Conservation (phyloP, 2,113 vertebrate genomes). For the Etia nguti region DNA sequence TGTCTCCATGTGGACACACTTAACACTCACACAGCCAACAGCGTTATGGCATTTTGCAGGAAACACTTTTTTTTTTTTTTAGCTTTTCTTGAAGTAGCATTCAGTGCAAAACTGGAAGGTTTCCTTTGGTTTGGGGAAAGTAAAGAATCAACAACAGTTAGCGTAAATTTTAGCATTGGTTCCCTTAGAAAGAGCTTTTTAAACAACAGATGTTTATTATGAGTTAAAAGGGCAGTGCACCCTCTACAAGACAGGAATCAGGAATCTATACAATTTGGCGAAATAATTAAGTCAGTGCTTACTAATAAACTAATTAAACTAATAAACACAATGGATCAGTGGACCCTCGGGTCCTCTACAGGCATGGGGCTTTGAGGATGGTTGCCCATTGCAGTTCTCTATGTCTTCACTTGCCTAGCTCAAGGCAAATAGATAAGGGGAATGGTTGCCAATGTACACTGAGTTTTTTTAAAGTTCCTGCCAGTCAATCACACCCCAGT, state of each 20-base stretch:
- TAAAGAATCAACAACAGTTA: background rate
- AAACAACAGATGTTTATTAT: background rate
- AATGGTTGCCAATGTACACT: background rate
- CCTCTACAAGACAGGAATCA: background rate
- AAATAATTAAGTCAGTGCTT: background rate
- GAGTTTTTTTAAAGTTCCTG: background rate
- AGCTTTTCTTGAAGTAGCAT: background rate
- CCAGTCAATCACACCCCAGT: background rate
- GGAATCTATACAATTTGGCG: background rate
- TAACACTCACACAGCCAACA: constrained; percentile 40
- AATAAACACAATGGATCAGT: background rate
- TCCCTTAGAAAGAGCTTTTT: background rate
- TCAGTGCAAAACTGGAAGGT: background rate
- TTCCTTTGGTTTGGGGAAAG: background rate
- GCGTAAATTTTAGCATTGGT: background rate
- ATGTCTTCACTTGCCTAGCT: background rate
- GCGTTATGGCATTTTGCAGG: constrained; percentile 2
- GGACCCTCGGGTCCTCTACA: background rate
- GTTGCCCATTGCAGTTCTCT: background rate
- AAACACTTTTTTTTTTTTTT: constrained; percentile 5
- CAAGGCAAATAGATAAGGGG: background rate
- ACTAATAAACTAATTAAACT: background rate
- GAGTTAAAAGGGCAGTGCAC: background rate
- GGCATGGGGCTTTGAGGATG: background rate
- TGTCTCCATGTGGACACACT: constrained; percentile 42